Base-by-base conservation (phyloP, 2,888 invertebrate genomes). In the Auanema freiburgensis region DNA sequence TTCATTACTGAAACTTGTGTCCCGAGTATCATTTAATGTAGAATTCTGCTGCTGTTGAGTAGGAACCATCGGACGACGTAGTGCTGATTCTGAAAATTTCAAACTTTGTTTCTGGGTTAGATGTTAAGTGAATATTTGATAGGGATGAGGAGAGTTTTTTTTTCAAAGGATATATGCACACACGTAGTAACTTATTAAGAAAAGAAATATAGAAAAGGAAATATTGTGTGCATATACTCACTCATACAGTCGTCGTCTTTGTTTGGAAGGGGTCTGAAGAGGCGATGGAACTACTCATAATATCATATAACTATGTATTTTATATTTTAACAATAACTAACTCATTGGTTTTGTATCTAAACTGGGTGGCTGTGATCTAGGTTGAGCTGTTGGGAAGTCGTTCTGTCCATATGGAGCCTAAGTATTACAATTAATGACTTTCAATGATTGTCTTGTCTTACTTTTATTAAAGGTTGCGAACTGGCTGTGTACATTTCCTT, bases 1-100 rank as follows among this genome's bases (percentile, higher is more conserved):
- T 40, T 69, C 69, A 23, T 64, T 64, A 14, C 60, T 63, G 57
- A 71, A 68, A 46, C 71, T 69, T 18, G 69, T 68, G 51, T 71
- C 72, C 55, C 69, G 60, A 14, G 63, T 63, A 42, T 53, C 68
- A 55, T 69, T 69, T 33, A 33, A 33, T 16, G 63, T 33, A 12
- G 67, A 54, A 46, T 58, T 60, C 25, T 52, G 61, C 33, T 33
- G 33, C 33, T 33, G 33, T 33, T 33, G 33, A 33, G 33, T 33
- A 33, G 66, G 55, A 42, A 52, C 46, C 60, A 54, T 59, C 50
- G 63, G 58, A 18, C 44, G 53, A 57, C 62, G 71, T 43, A 79
- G 61, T 16, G 78, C 72, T 0, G 79, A 76, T 67, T 76, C 78
- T 78, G 70, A 51, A 77, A 71, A n/a, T n/a, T n/a, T n/a, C n/a